Evolutionary conservation across 2,113 vertebrate species (phyloP).

Genomic region (Clarias gariepinus): DNA sequence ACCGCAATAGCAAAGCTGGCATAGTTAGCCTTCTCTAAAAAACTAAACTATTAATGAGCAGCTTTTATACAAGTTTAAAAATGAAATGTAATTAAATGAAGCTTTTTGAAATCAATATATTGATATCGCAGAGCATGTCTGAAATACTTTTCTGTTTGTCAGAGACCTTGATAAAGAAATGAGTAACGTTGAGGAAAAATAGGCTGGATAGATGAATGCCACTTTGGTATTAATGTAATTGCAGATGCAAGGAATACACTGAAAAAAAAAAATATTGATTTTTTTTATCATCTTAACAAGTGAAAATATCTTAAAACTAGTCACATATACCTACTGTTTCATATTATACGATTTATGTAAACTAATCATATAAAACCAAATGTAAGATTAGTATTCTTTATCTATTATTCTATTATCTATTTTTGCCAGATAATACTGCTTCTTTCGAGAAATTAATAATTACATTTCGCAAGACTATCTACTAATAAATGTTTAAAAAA

Average conservation of each 20-base stretch:
- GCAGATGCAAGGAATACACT: not conserved
- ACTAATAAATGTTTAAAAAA: too few species aligned
- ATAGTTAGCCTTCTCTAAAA: not conserved
- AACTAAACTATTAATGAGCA: slow-evolving; percentile 6
- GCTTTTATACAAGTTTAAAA: slow-evolving; percentile 11
- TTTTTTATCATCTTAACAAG: too few species aligned
- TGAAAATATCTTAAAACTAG: too few species aligned
- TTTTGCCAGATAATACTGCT: too few species aligned
- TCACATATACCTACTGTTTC: too few species aligned
- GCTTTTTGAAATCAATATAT: slow-evolving; percentile 4
- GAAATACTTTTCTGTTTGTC: not conserved
- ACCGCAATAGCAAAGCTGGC: slow-evolving; percentile 7
- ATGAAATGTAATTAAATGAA: not conserved
- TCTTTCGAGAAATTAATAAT: too few species aligned
- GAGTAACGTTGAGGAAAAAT: not conserved
- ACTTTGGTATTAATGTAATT: slow-evolving; percentile 5
- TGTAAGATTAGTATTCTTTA: too few species aligned
- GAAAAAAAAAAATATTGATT: too few species aligned
- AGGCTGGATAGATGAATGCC: not conserved
- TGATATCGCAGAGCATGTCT: not conserved
- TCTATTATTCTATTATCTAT: too few species aligned
- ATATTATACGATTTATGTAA: too few species aligned
- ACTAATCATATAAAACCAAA: too few species aligned
- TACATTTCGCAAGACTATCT: too few species aligned
- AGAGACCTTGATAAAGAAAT: not conserved